A percentile compares a stretch with the other conserved stretches of the same genome.
phyloP scores from a whole-genome alignment of 1,140 invertebrate species.

The Lordiphosa clarofinis region DNA sequence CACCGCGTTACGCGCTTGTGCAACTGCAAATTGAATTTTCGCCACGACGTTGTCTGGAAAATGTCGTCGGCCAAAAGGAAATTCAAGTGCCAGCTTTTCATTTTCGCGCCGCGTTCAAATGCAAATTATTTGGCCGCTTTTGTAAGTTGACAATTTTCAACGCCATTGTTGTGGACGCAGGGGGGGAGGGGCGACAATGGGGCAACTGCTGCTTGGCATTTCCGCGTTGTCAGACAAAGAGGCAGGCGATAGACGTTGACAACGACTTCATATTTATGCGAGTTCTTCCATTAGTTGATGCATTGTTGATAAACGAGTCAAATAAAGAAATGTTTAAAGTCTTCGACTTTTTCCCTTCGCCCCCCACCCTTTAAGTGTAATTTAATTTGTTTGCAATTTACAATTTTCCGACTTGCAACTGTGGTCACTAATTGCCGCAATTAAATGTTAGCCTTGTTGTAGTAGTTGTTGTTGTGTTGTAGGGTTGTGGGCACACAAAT shows the following conservation, averaged over 20 bases:
- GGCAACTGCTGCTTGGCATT: constrained; percentile 52
- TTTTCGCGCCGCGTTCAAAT: constrained; percentile 73
- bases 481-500: constrained; percentile 11
- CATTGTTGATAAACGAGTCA: constrained; percentile 14
- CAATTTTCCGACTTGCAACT: constrained; percentile 20
- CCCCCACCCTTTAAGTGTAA: background rate
- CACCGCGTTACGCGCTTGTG: constrained; percentile 67
- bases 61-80: constrained; percentile 60
- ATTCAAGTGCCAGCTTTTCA: constrained; percentile 69
- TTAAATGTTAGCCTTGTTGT: constrained; percentile 37
- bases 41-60: constrained; percentile 63
- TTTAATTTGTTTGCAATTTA: constrained; percentile 42
- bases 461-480: background rate
- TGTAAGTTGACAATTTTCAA: constrained; percentile 74
- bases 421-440: constrained; percentile 51
- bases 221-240: constrained; percentile 69
- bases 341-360: background rate
- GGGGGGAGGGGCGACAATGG: background rate
- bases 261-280: constrained; percentile 50
- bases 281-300: constrained; percentile 28
- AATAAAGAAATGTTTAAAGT: background rate
- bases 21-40: constrained; percentile 76
- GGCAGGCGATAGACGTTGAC: constrained; percentile 51
- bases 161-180: constrained; percentile 55
- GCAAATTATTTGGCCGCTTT: constrained; percentile 75